Conservation (phyloP, 2,888 invertebrate species). For the Bellardia pandia region DNA sequence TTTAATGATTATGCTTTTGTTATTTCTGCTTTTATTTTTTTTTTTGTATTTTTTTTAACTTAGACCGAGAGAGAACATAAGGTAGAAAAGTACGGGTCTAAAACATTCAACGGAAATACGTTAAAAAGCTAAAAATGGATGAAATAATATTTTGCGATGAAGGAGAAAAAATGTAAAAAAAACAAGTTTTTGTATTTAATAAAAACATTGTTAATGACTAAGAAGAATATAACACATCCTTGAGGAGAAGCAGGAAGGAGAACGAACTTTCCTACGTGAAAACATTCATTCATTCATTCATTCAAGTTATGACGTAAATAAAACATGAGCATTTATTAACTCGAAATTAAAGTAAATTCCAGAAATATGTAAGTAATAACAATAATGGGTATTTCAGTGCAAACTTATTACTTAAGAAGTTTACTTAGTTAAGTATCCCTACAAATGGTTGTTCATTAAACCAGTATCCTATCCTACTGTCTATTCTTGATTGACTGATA, state of each 20-base stretch:
- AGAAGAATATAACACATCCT: constrained; percentile 16
- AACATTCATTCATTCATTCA: not conserved
- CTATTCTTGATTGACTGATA: no score
- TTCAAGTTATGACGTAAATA: not conserved
- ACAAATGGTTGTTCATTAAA: no score
- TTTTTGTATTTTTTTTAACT: constrained; percentile 2
- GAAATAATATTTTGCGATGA: constrained; percentile 36
- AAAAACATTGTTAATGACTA: constrained; percentile 15
- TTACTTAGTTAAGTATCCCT: no score
- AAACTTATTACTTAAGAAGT: no score
- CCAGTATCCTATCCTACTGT: no score
- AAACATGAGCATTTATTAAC: not conserved
- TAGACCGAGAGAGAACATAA: not conserved
- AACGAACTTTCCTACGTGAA: constrained; percentile 6
- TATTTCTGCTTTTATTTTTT: not conserved
- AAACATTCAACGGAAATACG: constrained; percentile 50
- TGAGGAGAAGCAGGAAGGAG: constrained; percentile 6
- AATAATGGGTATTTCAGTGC: no score
- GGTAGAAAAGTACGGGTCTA: not conserved
- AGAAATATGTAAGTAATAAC: no score
- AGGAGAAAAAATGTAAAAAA: not conserved
- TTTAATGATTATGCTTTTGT: constrained; percentile 55
- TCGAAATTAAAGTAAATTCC: no score
- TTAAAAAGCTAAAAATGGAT: constrained; percentile 35
- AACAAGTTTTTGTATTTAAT: constrained; percentile 36